A percentile compares a stretch with the other conserved stretches of the same genome.
These are phyloP conservation scores for Limnephilus marmoratus DNA, from an alignment of 2,888 invertebrate species.

Conservation along the genomic window DNA sequence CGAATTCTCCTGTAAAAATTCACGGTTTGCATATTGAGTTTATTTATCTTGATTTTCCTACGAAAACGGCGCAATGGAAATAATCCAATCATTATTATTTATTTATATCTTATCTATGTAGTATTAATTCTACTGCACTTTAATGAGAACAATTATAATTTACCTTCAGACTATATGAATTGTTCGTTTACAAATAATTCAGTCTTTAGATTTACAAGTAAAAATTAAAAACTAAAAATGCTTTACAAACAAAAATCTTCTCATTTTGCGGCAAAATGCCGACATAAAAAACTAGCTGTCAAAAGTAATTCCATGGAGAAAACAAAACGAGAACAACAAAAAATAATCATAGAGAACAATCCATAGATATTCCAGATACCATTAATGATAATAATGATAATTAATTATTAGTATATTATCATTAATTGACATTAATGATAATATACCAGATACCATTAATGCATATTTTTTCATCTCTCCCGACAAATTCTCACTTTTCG, in stretches of 20 bases:
- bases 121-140: background rate
- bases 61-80: too few species aligned
- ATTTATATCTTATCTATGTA: too few species aligned
- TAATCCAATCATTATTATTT: too few species aligned
- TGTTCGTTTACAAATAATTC: background rate
- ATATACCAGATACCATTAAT: too few species aligned
- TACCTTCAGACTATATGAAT: background rate
- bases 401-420: too few species aligned
- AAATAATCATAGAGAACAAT: background rate
- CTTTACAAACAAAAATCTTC: background rate
- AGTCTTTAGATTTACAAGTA: background rate
- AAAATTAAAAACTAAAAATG: background rate
- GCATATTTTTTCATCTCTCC: too few species aligned
- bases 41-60: background rate
- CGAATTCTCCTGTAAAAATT: background rate
- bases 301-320: background rate
- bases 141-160: background rate
- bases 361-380: too few species aligned
- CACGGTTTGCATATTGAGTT: background rate
- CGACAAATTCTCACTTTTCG: too few species aligned
- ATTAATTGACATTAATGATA: too few species aligned
- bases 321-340: background rate
- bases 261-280: slow-evolving; percentile 2
- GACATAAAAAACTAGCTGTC: background rate
- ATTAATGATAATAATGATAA: too few species aligned